Evolutionary conservation across 2,113 vertebrate genomes (phyloP), one percentile per base, ranked within the genome.

Genomic region (Calidris pugnax): DNA sequence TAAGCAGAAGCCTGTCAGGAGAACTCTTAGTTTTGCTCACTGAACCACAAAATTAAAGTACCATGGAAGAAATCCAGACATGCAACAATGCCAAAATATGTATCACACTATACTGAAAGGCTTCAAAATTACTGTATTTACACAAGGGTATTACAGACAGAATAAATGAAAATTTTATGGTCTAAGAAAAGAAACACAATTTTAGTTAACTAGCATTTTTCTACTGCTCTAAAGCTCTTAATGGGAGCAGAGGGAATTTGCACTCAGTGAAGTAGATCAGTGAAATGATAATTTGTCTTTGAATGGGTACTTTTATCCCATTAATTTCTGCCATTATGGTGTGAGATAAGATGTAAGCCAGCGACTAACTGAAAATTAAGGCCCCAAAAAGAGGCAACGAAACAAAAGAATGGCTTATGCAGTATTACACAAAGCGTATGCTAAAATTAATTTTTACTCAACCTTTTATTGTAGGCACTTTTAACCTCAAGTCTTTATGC

Each of bases 31-130:
- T 97, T 98, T 98, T 98, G 97, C 59, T 98, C 97, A 98, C 88
- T 97, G 98, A 98, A 98, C 98, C 98, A 97, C 93, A 98, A 98
- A 98, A 98, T 98, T 98, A 97, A 98, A 98, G 95, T 95, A 96
- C 87, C 87, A 92, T 97, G 97, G 96, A 98, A 97, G 91, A 97
- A 98, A 98, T 97, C 94, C 97, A 96, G 96, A 97, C 86, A 76
- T 93, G 83, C 90, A 94, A 96, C 95, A 95, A 96, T 97, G 97
- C 95, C 97, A 97, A 97, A 97, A 97, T 98, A 97, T 96, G 96
- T 95, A 97, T 96, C 63, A 43, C 83, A 85, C 81, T 92, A 80
- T 94, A 95, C 71, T 56, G 82, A 98, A 98, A 94, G 73, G 37
- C 80, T 98, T 97, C 93, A 96, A 82, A 98, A 98, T 98, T 93